These are phyloP conservation scores for Eucera pruinosa DNA, from an alignment of 2,888 invertebrate species.

Conservation along the genomic window DNA sequence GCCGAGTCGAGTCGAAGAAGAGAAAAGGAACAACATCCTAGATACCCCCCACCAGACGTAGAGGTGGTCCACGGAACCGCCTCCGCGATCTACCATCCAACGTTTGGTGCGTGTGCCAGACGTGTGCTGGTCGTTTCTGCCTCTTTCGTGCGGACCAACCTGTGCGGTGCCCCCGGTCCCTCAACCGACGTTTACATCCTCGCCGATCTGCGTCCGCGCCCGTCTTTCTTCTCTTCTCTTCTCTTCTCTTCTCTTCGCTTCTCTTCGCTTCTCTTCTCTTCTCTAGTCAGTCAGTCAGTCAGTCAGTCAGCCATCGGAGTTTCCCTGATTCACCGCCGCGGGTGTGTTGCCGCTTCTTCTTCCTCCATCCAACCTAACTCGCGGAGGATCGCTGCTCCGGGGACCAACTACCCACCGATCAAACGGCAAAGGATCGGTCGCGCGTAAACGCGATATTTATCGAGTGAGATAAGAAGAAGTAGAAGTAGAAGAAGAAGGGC, in stretches of 20 bases:
- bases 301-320: slow-evolving; percentile 71
- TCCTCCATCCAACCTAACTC: too few species aligned
- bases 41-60: slow-evolving; percentile 74
- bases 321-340: slow-evolving; percentile 68
- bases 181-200: slow-evolving; percentile 46
- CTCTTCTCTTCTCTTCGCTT: too few species aligned
- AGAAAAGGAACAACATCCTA: slow-evolving; percentile 72
- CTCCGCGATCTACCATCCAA: slow-evolving; percentile 79
- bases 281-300: slow-evolving; percentile 71
- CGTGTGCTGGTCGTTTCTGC: slow-evolving; percentile 70
- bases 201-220: slow-evolving; percentile 55
- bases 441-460: slow-evolving; percentile 41
- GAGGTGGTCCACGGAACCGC: slow-evolving; percentile 82
- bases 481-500: slow-evolving; percentile 13
- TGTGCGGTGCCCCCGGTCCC: slow-evolving; percentile 65
- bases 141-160: slow-evolving; percentile 72
- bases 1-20: slow-evolving; percentile 25
- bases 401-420: too few species aligned
- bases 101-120: slow-evolving; percentile 73
- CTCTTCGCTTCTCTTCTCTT: too few species aligned
- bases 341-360: slow-evolving; percentile 15
- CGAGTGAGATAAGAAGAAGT: slow-evolving; percentile 52
- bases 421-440: too few species aligned
- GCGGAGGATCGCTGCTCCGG: too few species aligned
- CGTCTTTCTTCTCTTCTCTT: slow-evolving; percentile 70